Base-by-base conservation (phyloP, 2,113 vertebrate species). In the Coreoperca whiteheadi region DNA sequence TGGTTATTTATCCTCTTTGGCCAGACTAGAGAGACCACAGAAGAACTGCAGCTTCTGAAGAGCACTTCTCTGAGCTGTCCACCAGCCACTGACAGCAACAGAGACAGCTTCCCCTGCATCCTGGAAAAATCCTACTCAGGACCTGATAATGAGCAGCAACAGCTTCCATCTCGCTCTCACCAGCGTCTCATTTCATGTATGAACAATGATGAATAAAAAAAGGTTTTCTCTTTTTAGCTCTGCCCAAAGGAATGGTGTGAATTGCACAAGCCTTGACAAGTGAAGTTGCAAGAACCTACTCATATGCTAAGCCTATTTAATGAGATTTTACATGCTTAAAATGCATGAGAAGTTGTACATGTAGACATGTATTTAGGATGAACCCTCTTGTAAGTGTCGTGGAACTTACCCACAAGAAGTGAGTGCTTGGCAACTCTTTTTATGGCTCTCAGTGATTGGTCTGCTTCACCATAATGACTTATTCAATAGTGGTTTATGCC, bases 1-100 rank as follows among this genome's bases (percentile, higher is more conserved):
- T 61, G 67, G 66, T 85, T 86, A 85, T 89, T 86, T 66, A 84
- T 86, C 74, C 65, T 86, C 74, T 79, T 71, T 78, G 80, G 84
- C 73, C 59, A 74, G 70, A 39, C 63, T 60, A 2, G 14, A 43
- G 65, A 72, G 79, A 88, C 78, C 74, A 43, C 57, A 46, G 21
- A 77, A 84, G 77, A 87, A 46, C 65, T 30, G 37, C 61, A 25
- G 64, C 65, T 79, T 85, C 21, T 89, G 51, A 85, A 30, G 53
- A 90, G 73, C 64, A 87, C 54, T 74, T 57, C 20, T 77, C 46
- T 78, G 83, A 89, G 76, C 75, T 57, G 72, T 74, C 74, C 56
- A 39, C 39, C 79, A 85, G n/a, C n/a, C n/a, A n/a, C n/a, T n/a
- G n/a, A n/a, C n/a, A 69, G 73, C 57, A 66, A 65, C 64, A 43